Base-by-base conservation (phyloP, 2,113 vertebrate genomes). In the Siphamia tubifer region DNA sequence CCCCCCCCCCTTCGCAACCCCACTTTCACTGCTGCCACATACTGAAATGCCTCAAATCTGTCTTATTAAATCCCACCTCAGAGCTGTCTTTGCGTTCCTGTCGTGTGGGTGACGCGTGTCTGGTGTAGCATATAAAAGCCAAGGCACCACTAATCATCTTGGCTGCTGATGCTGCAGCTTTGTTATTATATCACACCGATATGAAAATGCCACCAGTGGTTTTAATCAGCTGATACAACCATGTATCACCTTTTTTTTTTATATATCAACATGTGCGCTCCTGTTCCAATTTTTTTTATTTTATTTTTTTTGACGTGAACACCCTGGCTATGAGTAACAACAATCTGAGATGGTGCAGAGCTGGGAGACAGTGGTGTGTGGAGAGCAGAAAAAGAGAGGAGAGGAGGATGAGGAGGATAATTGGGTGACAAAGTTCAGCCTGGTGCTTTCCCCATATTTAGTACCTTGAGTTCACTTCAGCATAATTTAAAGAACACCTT, bases 391-490 rank as follows among this genome's bases (percentile, higher is more conserved):
- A 72, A 27, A 35, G 6, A 35, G 63, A 23, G 58, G 28, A 54
- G 45, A 45, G 65, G 58, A 40, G 60, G 55, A 53, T 56, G 64
- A 64, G 45, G 60, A 70, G 39, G 83, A 77, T 74, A 79, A 86
- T 53, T 80, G 75, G 61, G 45, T 60, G 71, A 54, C 69, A 70
- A 69, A 60, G 78, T 81, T 74, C 68, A 73, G 53, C 32, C 35
- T 27, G 38, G 71, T 71, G 77, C 24, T 84, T 86, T 84, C 76
- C 78, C 78, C 3, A 23, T 49, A 62, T 85, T 79, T 53, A 68
- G 34, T 70, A 55, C 49, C 45, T 56, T 1, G 1, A 70, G 57
- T 79, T 86, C 74, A 81, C 73, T 75, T 30, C 11, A 19, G 58
- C 51, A 34, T 70, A 54, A 79, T 84, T 52, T 23, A 6, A 31